Evolutionary conservation across 2,797 vertebrate genomes (phyloP).

Genomic region (Lindbergichthys nudifrons): DNA sequence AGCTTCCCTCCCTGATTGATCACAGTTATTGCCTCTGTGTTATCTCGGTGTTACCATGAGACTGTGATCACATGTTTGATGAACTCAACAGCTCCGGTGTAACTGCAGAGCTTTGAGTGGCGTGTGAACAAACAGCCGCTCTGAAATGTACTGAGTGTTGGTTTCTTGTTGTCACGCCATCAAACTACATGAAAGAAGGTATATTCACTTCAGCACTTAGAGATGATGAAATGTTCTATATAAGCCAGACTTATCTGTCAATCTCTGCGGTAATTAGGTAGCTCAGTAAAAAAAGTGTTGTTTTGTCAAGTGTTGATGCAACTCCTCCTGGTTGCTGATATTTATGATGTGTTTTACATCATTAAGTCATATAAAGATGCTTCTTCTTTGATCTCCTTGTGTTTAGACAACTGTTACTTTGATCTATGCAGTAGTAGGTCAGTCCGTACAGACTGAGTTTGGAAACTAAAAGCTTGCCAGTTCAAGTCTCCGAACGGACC

Average conservation of each 20-base stretch:
- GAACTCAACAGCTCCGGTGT: neutral
- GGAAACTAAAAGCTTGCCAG: too few relatives aligned
- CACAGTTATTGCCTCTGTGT: neutral
- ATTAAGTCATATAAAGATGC: conserved; percentile 5
- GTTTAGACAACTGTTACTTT: conserved; percentile 1
- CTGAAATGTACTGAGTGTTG: neutral
- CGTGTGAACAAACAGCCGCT: neutral
- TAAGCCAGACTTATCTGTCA: neutral
- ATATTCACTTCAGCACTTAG: neutral
- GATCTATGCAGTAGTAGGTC: neutral
- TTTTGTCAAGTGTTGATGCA: neutral
- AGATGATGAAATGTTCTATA: neutral
- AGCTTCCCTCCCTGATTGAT: neutral
- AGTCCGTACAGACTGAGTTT: too few relatives aligned
- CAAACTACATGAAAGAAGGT: conserved; percentile 9
- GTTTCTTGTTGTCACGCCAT: conserved; percentile 3
- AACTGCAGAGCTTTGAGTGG: neutral
- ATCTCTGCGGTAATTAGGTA: neutral
- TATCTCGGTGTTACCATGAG: neutral
- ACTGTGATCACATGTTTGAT: neutral
- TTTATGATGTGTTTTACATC: neutral
- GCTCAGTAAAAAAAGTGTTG: neutral
- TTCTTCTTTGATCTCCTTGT: conserved; percentile 19
- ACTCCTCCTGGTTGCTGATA: neutral
- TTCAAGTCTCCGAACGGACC: too few relatives aligned